Evolutionary conservation across 2,888 invertebrate genomes (phyloP).

Genomic region (Clitarchus hookeri): DNA sequence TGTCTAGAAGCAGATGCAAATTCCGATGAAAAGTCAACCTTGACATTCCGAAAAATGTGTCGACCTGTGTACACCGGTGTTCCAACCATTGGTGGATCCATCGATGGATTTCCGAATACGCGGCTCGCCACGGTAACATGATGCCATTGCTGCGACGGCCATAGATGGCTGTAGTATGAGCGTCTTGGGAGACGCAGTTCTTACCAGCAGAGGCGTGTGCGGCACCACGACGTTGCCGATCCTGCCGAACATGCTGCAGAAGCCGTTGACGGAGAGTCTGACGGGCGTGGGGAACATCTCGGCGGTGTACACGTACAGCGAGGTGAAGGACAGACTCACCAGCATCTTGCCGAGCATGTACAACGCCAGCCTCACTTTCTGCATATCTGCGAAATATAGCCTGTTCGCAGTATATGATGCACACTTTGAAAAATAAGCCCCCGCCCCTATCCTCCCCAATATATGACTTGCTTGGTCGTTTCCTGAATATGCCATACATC

Average conservation of each 20-base stretch:
- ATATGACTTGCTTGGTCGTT: too few relatives aligned
- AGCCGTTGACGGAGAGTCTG: conserved; percentile 67
- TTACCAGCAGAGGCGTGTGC: conserved; percentile 68
- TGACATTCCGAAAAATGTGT: too few relatives aligned
- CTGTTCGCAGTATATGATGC: background rate
- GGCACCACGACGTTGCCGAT: conserved; percentile 72
- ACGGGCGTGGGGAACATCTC: conserved; percentile 73
- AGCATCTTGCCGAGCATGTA: conserved; percentile 69
- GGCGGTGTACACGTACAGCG: conserved; percentile 69
- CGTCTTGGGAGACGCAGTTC: too few relatives aligned
- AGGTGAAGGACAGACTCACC: conserved; percentile 68
- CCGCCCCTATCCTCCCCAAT: background rate
- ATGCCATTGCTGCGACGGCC: too few relatives aligned
- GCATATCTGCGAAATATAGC: conserved; percentile 28
- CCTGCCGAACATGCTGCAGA: conserved; percentile 71
- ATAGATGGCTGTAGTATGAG: too few relatives aligned
- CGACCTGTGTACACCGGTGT: too few relatives aligned
- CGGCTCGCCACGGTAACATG: too few relatives aligned
- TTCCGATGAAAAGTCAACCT: too few relatives aligned
- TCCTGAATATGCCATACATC: too few relatives aligned
- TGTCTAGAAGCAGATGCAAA: too few relatives aligned
- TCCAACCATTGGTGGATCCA: too few relatives aligned
- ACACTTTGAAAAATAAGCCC: background rate
- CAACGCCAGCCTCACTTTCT: conserved; percentile 58
- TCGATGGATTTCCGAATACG: too few relatives aligned